phyloP scores from a whole-genome alignment of 2,797 vertebrate species.

The Tachyglossus aculeatus region DNA sequence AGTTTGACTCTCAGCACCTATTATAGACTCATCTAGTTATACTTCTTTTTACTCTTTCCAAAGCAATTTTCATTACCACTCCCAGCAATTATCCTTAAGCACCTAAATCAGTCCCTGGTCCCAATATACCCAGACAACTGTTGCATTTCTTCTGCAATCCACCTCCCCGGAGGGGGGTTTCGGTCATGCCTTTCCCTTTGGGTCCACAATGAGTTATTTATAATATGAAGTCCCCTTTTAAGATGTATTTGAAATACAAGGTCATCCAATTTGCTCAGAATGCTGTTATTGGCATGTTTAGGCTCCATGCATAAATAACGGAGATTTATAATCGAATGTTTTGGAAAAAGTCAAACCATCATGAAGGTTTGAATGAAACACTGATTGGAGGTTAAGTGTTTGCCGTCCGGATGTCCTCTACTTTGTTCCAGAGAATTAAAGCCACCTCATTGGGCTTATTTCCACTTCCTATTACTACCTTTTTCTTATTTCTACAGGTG shows the following conservation, averaged over 20 bases:
- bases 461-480: too few species aligned
- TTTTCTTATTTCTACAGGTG: too few species aligned
- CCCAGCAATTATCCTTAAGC: too few species aligned
- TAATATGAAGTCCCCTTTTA: slow-evolving; percentile 29
- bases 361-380: slow-evolving; percentile 55
- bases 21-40: not conserved
- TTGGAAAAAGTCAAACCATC: slow-evolving; percentile 59
- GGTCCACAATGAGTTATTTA: slow-evolving; percentile 37
- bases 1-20: not conserved
- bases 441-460: too few species aligned
- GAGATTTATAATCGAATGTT: slow-evolving; percentile 52
- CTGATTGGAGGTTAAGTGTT: slow-evolving; percentile 27
- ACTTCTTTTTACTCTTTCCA: not conserved
- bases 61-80: too few species aligned
- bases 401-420: slow-evolving; percentile 18
- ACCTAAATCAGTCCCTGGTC: too few species aligned
- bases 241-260: slow-evolving; percentile 44
- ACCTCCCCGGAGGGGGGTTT: accelerated
- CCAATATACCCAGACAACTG: too few species aligned
- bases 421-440: too few species aligned
- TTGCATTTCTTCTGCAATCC: too few species aligned
- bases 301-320: slow-evolving; percentile 43
- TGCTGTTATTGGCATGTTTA: slow-evolving; percentile 54
- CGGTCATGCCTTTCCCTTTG: not conserved
- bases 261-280: slow-evolving; percentile 50